phyloP scores from a whole-genome alignment of 92 coral and sea anemone species.

The Palythoa grandis region DNA sequence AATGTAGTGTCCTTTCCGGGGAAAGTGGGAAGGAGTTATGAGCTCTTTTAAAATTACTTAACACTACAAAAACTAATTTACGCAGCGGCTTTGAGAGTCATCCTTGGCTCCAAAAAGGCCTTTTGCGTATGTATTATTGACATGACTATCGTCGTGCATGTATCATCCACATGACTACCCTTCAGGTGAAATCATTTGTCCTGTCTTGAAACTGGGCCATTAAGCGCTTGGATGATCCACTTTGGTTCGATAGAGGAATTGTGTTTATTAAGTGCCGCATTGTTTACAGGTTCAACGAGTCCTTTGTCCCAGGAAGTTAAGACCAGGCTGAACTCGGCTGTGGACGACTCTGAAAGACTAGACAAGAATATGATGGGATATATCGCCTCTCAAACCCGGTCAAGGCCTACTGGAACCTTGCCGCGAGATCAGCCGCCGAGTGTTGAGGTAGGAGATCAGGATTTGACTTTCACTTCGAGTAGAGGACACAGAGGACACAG shows the following conservation, averaged over 20 bases:
- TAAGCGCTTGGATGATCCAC: neutral
- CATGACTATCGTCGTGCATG: too few relatives aligned
- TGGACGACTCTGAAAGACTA: constrained; percentile 73
- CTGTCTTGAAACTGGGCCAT: neutral
- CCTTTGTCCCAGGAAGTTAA: constrained; percentile 76
- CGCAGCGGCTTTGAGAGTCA: too few relatives aligned
- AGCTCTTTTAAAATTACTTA: too few relatives aligned
- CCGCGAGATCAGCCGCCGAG: constrained; percentile 59
- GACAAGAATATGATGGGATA: constrained; percentile 76
- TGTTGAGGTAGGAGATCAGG: constrained; percentile 59
- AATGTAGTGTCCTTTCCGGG: too few relatives aligned
- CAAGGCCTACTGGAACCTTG: constrained; percentile 56
- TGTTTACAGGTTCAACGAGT: constrained; percentile 18
- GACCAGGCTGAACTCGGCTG: constrained; percentile 69
- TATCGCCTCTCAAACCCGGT: constrained; percentile 62
- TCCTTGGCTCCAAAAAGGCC: too few relatives aligned
- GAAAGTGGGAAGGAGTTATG: too few relatives aligned
- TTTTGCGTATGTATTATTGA: too few relatives aligned
- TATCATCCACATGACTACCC: too few relatives aligned
- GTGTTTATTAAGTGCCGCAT: neutral
- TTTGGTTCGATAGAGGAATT: neutral
- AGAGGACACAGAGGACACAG: too few relatives aligned
- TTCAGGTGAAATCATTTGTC: neutral
- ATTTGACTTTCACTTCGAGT: neutral
- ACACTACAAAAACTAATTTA: too few relatives aligned